phyloP scores from a whole-genome alignment of 2,113 vertebrate genomes.

The Mirza zaza region DNA sequence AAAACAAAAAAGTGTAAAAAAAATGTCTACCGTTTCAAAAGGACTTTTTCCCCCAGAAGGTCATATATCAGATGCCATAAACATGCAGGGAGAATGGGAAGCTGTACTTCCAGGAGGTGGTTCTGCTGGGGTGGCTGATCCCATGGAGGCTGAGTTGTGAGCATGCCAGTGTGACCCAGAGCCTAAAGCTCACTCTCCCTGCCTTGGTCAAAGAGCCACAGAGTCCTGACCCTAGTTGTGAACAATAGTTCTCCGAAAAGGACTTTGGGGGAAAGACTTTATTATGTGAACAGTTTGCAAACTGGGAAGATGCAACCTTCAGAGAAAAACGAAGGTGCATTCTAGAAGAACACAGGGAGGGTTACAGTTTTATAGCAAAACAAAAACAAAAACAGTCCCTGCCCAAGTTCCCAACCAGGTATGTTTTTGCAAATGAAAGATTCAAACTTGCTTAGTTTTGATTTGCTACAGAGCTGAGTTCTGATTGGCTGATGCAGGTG shows the following conservation, averaged over 20 bases:
- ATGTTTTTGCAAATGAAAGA: neutral
- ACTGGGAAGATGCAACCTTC: neutral
- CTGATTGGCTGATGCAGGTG: neutral
- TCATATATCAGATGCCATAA: neutral
- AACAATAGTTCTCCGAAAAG: too few relatives aligned
- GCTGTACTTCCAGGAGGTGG: rapidly evolving
- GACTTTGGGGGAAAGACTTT: too few relatives aligned
- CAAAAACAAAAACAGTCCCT: neutral
- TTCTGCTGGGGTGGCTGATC: neutral
- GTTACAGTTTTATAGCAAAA: neutral
- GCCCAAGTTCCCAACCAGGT: neutral
- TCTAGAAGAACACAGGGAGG: neutral
- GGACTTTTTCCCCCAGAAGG: neutral
- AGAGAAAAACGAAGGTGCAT: neutral
- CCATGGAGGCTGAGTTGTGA: neutral
- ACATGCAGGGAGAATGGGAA: neutral
- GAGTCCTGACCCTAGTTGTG: neutral
- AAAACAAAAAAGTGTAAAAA: neutral
- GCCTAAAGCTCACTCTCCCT: neutral
- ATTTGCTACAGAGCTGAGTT: neutral
- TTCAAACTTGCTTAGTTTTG: neutral
- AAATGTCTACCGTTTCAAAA: neutral
- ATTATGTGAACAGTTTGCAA: neutral
- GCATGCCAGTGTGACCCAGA: too few relatives aligned
- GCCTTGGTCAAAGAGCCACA: too few relatives aligned